Evolutionary conservation across 2,113 vertebrate species (phyloP).

Genomic region (Ophiodon elongatus): DNA sequence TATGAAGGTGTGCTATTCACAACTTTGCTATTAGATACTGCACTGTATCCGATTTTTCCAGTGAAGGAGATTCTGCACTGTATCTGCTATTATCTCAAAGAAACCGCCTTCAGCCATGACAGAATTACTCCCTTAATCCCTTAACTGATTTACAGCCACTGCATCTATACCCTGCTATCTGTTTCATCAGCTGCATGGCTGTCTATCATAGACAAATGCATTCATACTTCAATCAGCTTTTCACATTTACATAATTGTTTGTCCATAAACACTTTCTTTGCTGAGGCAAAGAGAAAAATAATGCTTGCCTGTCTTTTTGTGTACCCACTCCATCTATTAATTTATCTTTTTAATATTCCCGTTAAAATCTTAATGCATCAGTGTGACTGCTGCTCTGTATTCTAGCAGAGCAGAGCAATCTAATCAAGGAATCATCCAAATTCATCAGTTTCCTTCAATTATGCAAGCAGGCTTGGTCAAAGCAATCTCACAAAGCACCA

Average conservation of each 20-base stretch:
- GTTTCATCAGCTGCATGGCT: constrained; percentile 34
- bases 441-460: constrained; percentile 69
- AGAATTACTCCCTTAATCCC: constrained; percentile 48
- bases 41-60: not conserved
- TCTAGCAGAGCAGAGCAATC: constrained; percentile 46
- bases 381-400: constrained; percentile 55
- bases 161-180: constrained; percentile 38
- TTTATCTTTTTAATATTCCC: constrained; percentile 55
- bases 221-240: constrained; percentile 44
- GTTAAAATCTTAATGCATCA: constrained; percentile 50
- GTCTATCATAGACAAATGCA: constrained; percentile 31
- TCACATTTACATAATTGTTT: constrained; percentile 19
- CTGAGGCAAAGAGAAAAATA: constrained; percentile 11
- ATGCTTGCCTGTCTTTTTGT: not conserved
- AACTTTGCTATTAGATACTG: not conserved
- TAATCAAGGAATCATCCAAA: constrained; percentile 70
- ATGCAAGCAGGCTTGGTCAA: constrained; percentile 57
- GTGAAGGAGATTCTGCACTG: not conserved
- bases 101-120: constrained; percentile 33
- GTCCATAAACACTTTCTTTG: not conserved
- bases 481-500: constrained; percentile 58
- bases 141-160: constrained; percentile 47
- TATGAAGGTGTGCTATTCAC: not conserved
- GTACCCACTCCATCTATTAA: constrained; percentile 30
- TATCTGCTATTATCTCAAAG: constrained; percentile 36